Evolutionary conservation across 2,797 vertebrate species (phyloP).

Genomic region (Toxotes lorentzi): DNA sequence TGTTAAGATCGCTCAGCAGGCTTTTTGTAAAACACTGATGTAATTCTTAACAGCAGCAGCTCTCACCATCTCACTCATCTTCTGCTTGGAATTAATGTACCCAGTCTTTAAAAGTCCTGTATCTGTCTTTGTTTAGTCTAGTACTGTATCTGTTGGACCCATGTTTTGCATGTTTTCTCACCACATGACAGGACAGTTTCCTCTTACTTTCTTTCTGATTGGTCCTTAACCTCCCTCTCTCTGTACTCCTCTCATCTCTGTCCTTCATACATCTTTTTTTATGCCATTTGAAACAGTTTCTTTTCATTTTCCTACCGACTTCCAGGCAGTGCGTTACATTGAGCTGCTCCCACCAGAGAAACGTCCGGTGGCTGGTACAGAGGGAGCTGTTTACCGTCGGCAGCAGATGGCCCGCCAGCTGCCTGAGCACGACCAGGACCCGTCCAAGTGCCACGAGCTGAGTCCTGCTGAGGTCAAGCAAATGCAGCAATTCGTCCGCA

Average conservation of each 20-base stretch:
- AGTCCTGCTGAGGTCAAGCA: conserved; percentile 93
- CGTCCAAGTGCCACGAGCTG: conserved; percentile 94
- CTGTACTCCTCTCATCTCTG: background rate
- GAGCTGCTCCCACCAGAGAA: conserved; percentile 96
- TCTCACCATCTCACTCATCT: background rate
- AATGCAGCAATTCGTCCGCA: conserved; percentile 97
- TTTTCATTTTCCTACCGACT: background rate
- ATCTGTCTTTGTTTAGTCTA: conserved; percentile 64
- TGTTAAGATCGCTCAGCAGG: background rate
- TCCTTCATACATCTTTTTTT: conserved; percentile 14
- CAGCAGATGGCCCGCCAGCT: conserved; percentile 98
- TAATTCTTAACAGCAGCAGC: background rate
- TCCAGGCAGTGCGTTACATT: conserved; percentile 94
- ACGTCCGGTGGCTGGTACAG: conserved; percentile 92
- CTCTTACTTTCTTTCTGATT: conserved; percentile 29
- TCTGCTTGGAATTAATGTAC: background rate
- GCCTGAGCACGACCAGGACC: conserved; percentile 98
- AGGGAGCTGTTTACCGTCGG: conserved; percentile 95
- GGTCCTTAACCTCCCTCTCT: background rate
- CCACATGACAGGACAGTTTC: conserved; percentile 5
- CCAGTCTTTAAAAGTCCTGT: background rate
- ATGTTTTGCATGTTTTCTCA: conserved; percentile 33
- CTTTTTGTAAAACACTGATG: too few relatives aligned
- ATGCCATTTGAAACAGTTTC: background rate
- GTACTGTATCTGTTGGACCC: conserved; percentile 22